Percentiles rank a stretch among this genome's conserved stretches.
Conservation (phyloP, 2,113 vertebrate genomes). For the Cyprichromis sp. region DNA sequence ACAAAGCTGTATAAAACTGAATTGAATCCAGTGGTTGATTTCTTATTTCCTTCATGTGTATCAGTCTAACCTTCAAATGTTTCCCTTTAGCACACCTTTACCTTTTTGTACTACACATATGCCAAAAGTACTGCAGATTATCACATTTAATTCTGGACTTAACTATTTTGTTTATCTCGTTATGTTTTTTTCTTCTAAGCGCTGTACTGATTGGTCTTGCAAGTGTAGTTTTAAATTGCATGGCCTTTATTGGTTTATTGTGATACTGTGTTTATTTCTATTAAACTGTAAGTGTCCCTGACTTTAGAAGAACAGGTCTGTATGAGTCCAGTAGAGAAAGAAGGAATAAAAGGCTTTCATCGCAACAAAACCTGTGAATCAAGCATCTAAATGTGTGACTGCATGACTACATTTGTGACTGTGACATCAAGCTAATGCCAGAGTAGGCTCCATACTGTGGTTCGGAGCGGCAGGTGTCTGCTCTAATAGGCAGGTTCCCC, state of each 20-base stretch:
- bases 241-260: background rate
- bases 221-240: background rate
- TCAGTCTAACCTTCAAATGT: background rate
- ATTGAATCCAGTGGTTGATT: background rate
- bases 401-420: background rate
- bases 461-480: constrained; percentile 33
- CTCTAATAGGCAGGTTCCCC: constrained; percentile 48
- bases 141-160: background rate
- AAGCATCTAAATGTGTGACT: background rate
- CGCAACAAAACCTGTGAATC: background rate
- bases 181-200: background rate
- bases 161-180: background rate
- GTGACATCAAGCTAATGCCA: constrained; percentile 27
- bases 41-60: background rate
- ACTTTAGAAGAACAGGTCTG: background rate
- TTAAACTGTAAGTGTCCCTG: background rate
- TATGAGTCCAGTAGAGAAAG: background rate
- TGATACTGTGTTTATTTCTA: background rate
- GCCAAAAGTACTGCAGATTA: background rate
- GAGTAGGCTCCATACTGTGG: background rate
- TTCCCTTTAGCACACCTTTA: background rate
- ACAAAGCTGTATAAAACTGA: background rate
- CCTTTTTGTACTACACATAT: background rate
- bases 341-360: background rate
- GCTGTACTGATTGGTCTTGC: background rate